These are phyloP conservation scores for Apostichopus parvimensis DNA, from an alignment of 35 echinoderm and acorn worm genomes.

Conservation along the genomic window DNA sequence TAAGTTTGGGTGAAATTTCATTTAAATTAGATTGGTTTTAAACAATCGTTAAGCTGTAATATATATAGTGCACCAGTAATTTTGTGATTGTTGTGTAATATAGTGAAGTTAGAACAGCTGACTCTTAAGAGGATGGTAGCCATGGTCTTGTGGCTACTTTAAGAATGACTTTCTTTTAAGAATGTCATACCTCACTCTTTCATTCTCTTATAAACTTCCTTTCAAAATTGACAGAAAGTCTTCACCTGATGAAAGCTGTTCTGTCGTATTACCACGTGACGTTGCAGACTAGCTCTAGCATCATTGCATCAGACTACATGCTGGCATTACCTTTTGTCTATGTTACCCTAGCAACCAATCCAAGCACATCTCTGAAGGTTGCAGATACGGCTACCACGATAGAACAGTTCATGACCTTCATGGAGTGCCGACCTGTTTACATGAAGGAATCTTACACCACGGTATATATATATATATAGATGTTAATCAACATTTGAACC, in stretches of 20 bases:
- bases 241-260: conserved; percentile 88
- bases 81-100: too few relatives aligned
- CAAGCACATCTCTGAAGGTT: conserved; percentile 1
- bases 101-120: too few relatives aligned
- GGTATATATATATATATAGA: conserved; percentile 9
- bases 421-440: conserved; percentile 70
- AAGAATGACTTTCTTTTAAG: too few relatives aligned
- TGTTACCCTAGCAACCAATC: conserved; percentile 16
- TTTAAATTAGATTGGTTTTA: too few relatives aligned
- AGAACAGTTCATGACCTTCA: conserved; percentile 83
- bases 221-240: conserved; percentile 50
- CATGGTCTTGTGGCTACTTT: too few relatives aligned
- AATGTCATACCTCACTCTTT: too few relatives aligned
- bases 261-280: conserved; percentile 84
- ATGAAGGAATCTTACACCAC: conserved; percentile 83
- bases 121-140: too few relatives aligned
- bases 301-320: conserved; percentile 80
- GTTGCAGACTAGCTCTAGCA: conserved; percentile 62
- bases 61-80: too few relatives aligned
- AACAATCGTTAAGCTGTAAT: too few relatives aligned
- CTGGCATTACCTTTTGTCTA: conserved; percentile 78
- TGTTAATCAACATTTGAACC: too few relatives aligned
- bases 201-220: neutral
- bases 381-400: conserved; percentile 60
- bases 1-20: too few relatives aligned